Percentiles rank a stretch among this genome's conserved stretches.
These are phyloP conservation scores for Falco naumanni DNA, from an alignment of 2,797 vertebrate species.

Conservation along the genomic window DNA sequence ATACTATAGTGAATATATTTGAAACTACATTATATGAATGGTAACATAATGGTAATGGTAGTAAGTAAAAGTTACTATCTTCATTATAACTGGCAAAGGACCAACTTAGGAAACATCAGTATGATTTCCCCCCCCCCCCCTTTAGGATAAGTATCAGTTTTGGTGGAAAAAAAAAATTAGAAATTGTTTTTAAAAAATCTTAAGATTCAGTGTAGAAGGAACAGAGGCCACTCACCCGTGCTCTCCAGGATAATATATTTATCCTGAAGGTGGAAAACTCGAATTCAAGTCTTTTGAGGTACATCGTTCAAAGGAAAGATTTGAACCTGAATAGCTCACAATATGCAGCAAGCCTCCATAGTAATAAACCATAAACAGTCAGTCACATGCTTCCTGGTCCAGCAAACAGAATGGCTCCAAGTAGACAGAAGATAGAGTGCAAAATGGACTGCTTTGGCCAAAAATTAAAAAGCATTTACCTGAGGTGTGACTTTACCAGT, in stretches of 20 bases:
- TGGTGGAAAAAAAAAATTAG: not conserved
- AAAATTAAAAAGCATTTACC: not conserved
- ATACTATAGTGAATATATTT: not conserved
- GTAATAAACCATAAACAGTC: not conserved
- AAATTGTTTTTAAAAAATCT: not conserved
- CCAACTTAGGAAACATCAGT: not conserved
- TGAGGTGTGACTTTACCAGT: not conserved
- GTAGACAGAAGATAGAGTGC: not conserved
- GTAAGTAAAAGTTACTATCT: not conserved
- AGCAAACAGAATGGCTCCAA: not conserved
- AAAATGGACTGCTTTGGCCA: not conserved
- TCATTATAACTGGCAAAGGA: not conserved
- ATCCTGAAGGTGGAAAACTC: not conserved
- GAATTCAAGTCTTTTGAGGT: not conserved
- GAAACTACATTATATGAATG: not conserved
- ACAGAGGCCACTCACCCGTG: not conserved
- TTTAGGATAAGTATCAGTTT: not conserved
- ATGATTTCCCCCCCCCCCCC: too few relatives aligned
- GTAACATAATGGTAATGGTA: not conserved
- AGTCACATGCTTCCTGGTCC: not conserved
- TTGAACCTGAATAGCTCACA: not conserved
- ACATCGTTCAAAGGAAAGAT: not conserved
- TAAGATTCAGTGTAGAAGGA: not conserved
- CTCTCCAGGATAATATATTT: not conserved
- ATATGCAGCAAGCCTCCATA: not conserved